These are phyloP conservation scores for Drosophila kokeensis DNA, from an alignment of 2,888 invertebrate genomes.

Conservation along the genomic window DNA sequence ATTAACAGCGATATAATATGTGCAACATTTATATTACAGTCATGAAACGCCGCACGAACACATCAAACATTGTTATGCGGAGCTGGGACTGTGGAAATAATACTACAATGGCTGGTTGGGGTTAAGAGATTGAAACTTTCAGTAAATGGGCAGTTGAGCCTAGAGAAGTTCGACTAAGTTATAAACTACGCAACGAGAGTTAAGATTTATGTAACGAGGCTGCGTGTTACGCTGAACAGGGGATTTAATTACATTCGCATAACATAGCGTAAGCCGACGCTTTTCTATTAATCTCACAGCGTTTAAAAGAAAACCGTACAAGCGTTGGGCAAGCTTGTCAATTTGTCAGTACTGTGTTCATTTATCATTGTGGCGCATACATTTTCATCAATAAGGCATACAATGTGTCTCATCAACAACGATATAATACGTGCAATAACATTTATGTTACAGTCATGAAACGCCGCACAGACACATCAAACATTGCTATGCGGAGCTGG, in stretches of 20 bases:
- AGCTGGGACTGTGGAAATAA: constrained; percentile 81
- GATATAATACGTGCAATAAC: constrained; percentile 65
- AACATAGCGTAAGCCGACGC: constrained; percentile 85
- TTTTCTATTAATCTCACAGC: constrained; percentile 82
- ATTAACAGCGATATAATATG: constrained; percentile 73
- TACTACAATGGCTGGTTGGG: neutral
- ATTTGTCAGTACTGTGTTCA: constrained; percentile 68
- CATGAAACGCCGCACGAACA: constrained; percentile 76
- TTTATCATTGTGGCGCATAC: constrained; percentile 60
- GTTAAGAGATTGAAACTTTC: neutral
- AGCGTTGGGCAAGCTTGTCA: constrained; percentile 37
- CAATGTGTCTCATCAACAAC: constrained; percentile 52
- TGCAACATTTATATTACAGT: constrained; percentile 75
- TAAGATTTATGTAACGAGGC: constrained; percentile 81
- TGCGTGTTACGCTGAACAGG: constrained; percentile 84
- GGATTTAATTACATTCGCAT: constrained; percentile 74
- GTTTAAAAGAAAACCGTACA: constrained; percentile 55
- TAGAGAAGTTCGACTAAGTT: neutral
- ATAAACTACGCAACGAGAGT: neutral
- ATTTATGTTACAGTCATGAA: constrained; percentile 78
- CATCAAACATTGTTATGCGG: constrained; percentile 73
- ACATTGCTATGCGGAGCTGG: constrained; percentile 80
- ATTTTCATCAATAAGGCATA: constrained; percentile 62
- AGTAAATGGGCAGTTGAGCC: neutral
- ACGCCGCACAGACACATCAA: constrained; percentile 77